A percentile compares a stretch with the other conserved stretches of the same genome.
Evolutionary conservation across 2,797 vertebrate genomes (phyloP).

Genomic region (Pyrocephalus nanus): DNA sequence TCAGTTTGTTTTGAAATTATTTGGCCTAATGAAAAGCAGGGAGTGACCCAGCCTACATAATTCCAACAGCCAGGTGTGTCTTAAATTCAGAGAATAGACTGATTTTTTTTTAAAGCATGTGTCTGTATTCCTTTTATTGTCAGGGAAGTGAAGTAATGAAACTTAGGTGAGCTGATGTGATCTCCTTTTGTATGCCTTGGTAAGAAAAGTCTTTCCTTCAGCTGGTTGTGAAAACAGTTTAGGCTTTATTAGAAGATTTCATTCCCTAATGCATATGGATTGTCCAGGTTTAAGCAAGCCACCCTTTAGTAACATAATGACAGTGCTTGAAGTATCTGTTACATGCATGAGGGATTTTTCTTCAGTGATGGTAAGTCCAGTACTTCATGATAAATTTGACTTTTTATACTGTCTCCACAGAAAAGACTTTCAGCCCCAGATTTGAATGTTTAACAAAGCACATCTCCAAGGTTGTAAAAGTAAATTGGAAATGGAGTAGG

Average conservation of each 20-base stretch:
- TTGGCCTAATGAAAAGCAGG: neutral
- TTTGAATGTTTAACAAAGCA: neutral
- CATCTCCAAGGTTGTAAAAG: neutral
- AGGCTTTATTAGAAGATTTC: neutral
- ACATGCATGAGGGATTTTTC: neutral
- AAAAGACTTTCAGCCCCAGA: neutral
- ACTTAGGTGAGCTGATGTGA: neutral
- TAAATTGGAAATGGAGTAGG: neutral
- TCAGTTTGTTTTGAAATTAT: neutral
- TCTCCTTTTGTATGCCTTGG: neutral
- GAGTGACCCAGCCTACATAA: neutral
- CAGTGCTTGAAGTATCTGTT: neutral
- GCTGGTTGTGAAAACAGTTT: neutral
- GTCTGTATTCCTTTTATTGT: neutral
- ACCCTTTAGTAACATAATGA: neutral
- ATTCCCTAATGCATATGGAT: neutral
- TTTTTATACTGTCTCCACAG: neutral
- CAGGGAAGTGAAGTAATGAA: neutral
- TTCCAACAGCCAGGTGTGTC: neutral
- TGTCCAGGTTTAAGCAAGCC: neutral
- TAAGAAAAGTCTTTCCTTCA: neutral
- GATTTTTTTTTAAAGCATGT: neutral
- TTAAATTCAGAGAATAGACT: neutral
- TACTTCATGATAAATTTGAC: neutral
- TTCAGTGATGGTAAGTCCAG: neutral